Percentiles rank a stretch among this genome's conserved stretches.
Evolutionary conservation across 2,797 vertebrate species (phyloP).

Genomic region (Euthynnus affinis): DNA sequence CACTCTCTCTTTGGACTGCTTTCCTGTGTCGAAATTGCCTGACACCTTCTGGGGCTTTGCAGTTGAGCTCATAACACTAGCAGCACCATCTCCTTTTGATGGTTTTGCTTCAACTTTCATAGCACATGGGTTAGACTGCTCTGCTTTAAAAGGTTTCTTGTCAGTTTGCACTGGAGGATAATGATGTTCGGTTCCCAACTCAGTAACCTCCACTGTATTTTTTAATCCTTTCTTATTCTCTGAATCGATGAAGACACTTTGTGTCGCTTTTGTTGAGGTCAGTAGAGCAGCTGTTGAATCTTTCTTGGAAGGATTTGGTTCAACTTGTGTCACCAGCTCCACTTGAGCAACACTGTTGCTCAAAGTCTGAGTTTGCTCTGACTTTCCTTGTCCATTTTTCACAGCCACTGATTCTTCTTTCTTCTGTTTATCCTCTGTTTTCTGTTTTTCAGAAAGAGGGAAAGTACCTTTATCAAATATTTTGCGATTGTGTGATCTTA

Average conservation of each 20-base stretch:
- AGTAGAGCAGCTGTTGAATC: constrained; percentile 19
- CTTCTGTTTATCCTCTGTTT: constrained; percentile 30
- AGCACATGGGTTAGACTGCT: constrained; percentile 10
- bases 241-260: constrained; percentile 17
- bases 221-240: constrained; percentile 44
- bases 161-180: constrained; percentile 18
- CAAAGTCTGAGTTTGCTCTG: constrained; percentile 47
- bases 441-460: constrained; percentile 14
- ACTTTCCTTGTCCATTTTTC: constrained; percentile 34
- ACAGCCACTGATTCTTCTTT: constrained; percentile 21
- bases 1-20: constrained; percentile 30
- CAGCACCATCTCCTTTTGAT: constrained; percentile 24
- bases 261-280: constrained; percentile 33
- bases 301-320: constrained; percentile 33
- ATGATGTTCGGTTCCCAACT: constrained; percentile 51
- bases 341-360: constrained; percentile 32
- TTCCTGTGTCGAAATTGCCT: constrained; percentile 40
- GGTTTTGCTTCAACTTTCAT: constrained; percentile 29
- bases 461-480: constrained; percentile 83
- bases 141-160: constrained; percentile 40
- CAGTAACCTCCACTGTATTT: constrained; percentile 37
- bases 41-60: constrained; percentile 38
- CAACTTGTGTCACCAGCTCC: constrained; percentile 22
- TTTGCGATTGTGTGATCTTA: constrained; percentile 83
- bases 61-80: constrained; percentile 38